Base-by-base conservation (phyloP, 2,797 vertebrate species). In the Intellagama lesueurii region DNA sequence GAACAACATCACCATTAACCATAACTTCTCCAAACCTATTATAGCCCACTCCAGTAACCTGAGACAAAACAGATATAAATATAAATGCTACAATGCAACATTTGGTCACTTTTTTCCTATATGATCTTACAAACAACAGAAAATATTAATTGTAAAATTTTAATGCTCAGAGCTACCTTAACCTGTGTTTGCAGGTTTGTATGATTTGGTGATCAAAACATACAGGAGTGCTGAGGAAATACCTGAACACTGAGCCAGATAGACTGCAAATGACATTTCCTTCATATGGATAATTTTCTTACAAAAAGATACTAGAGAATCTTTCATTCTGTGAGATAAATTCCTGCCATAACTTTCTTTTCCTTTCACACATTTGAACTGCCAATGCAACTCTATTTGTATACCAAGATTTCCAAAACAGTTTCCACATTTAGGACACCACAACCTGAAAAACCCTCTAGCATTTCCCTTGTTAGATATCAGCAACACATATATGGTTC, bases 41-140 rank as follows among this genome's bases (percentile, higher is more conserved):
- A 95, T 99, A 99, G 70, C 99, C 99, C 19, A 99, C 99, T 1
- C 99, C 99, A 1, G 98, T 98, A 91, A 99, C 99, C 99, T 99
- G 96, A 30, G 86, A 88, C 83, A 94, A 56, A 89, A 88, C 79
- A 93, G 16, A 95, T 79, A 56, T 11, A 56, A 89, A 83, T 81
- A n/a, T 86, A 16, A 89, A 75, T 47, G 88, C 91, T 52, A 47
- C 24, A 76, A 5, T 47, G 56, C 4, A 26, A 68, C 52, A 30
- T 24, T 40, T 3, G 40, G 32, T 86, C 66, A 28, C 32, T 44
- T 56, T 35, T 28, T 26, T 6, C 19, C 56, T 17, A 11, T 40
- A 83, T 32, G 19, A 32, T 16, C 2, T 75, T 86, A 66, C 68
- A 86, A 75, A 81, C 52, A 4, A 32, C 19, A 73, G 30, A 81